These are phyloP conservation scores for Lomographa bimaculata DNA, from an alignment of 2,888 invertebrate genomes.

Conservation along the genomic window DNA sequence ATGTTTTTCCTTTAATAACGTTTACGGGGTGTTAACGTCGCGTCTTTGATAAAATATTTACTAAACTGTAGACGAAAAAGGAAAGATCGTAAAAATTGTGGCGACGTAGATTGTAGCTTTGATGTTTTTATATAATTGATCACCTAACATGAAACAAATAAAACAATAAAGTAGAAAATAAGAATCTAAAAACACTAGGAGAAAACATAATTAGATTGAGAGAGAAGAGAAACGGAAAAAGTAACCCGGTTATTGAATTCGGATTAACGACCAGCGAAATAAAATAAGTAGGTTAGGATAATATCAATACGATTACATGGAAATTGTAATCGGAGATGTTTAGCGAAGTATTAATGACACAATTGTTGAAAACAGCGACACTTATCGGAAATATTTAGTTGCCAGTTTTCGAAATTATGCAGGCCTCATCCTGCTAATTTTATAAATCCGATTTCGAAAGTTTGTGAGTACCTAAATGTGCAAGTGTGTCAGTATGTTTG, in stretches of 20 bases:
- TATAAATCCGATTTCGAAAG: too few relatives aligned
- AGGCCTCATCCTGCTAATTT: too few relatives aligned
- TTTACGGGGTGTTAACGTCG: slow-evolving; percentile 37
- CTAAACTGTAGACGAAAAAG: slow-evolving; percentile 27
- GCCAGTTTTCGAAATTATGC: too few relatives aligned
- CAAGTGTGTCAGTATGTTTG: too few relatives aligned
- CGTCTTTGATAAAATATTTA: slow-evolving; percentile 27
- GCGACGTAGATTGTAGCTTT: slow-evolving; percentile 13
- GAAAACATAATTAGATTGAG: neutral
- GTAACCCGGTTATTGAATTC: slow-evolving; percentile 16
- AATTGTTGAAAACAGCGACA: too few relatives aligned
- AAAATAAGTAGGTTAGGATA: slow-evolving; percentile 12
- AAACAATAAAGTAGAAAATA: neutral
- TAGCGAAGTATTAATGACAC: too few relatives aligned
- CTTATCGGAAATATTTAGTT: too few relatives aligned
- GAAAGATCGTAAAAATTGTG: slow-evolving; percentile 11
- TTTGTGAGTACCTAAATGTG: too few relatives aligned
- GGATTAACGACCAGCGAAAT: slow-evolving; percentile 15
- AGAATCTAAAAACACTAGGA: neutral
- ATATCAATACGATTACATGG: neutral
- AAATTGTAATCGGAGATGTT: neutral
- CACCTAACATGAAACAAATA: neutral
- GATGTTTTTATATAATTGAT: slow-evolving; percentile 11
- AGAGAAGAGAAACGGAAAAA: slow-evolving; percentile 6
- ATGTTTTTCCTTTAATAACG: slow-evolving; percentile 32